Evolutionary conservation across 2,888 invertebrate species (phyloP).

Genomic region (Xestia rhomboidea): DNA sequence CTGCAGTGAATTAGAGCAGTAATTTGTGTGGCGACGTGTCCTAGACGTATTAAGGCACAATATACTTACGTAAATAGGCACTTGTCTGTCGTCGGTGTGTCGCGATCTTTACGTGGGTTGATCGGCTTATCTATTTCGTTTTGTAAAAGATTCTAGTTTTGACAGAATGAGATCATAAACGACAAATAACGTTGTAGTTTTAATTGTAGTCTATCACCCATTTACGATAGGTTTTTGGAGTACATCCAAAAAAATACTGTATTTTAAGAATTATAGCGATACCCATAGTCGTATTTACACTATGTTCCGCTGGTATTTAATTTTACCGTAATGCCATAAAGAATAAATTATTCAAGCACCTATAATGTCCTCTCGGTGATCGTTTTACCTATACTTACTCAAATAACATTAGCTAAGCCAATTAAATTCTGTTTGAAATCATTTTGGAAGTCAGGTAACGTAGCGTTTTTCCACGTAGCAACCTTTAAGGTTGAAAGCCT

Average conservation of each 20-base stretch:
- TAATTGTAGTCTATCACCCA: background rate
- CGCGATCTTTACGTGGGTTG: conserved; percentile 16
- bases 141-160: background rate
- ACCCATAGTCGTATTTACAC: background rate
- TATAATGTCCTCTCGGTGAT: background rate
- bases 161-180: background rate
- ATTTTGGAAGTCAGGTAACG: conserved; percentile 16
- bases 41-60: conserved; percentile 75
- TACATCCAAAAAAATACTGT: background rate
- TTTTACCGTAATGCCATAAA: background rate
- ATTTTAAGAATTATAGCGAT: background rate
- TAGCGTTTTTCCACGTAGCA: conserved; percentile 15
- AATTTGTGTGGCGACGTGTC: conserved; percentile 87
- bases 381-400: background rate
- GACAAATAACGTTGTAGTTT: background rate
- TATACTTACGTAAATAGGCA: conserved; percentile 65
- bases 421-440: conserved; percentile 9
- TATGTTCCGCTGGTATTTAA: conserved; percentile 3
- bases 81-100: conserved; percentile 34
- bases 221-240: background rate
- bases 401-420: background rate
- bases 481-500: conserved; percentile 23
- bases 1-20: conserved; percentile 87
- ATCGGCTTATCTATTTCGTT: conserved; percentile 17
- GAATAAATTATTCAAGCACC: background rate